Base-by-base conservation (phyloP, 2,113 vertebrate species). In the Laticauda colubrina region DNA sequence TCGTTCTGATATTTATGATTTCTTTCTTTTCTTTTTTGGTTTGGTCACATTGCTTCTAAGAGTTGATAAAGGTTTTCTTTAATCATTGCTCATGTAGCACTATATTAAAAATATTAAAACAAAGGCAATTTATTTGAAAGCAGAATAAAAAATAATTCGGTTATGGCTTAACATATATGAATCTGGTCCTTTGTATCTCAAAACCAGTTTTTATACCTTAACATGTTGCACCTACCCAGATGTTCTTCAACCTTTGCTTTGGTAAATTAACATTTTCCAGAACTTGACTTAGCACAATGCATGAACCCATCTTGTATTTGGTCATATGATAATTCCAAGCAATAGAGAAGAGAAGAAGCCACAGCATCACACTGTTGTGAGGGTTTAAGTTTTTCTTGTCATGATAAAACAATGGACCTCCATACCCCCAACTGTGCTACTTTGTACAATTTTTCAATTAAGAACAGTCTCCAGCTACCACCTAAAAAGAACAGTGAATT, bases 61-160 rank as follows among this genome's bases (percentile, higher is more conserved):
- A 91, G 10, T 54, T 14, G 6, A n/a, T 61, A 91, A 51, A 43
- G 3, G 1, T 24, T 21, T 57, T 86, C 18, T 56, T 39, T 23
- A 56, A 29, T 23, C 55, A 61, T 87, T 86, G 81, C 24, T 91
- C 11, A 21, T 48, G 85, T 45, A 87, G 9, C 26, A 24, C 55
- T 61, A 20, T 91, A 91, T 87, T 21, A 91, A 87, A 87, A 45
- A 61, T 51, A 91, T 29, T 51, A 85, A 91, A 91, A 91, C 54
- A 87, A 87, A 91, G 48, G 55, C 18, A 86, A 86, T 86, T 39
- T 48, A 59, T 51, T 91, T 61, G 43, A 91, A 87, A 91, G 81
- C 91, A 45, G 26, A 92, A 89, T 21, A n/a, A 81, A 81, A 51
- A 21, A 43, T 81, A 21, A 81, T 39, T 81, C 39, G n/a, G 5